Evolutionary conservation across 2,797 vertebrate genomes (phyloP).

Genomic region (Oreochromis grahami): DNA sequence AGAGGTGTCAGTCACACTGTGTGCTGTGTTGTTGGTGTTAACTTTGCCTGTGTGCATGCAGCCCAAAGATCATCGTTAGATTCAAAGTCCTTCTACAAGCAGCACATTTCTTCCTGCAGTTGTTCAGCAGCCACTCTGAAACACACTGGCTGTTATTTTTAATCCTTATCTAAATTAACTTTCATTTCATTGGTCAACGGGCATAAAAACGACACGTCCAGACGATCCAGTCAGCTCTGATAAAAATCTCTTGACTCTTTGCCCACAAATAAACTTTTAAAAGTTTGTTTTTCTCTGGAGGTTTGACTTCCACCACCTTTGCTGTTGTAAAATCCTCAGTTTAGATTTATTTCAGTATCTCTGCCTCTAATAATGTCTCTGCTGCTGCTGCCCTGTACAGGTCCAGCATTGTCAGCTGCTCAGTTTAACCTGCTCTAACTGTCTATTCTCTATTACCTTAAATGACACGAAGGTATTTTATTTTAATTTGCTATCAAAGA

Average conservation of each 20-base stretch:
- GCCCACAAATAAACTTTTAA: background rate
- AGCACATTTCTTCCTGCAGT: background rate
- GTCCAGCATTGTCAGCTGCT: accelerated
- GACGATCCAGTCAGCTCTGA: background rate
- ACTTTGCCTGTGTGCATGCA: background rate
- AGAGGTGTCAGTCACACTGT: background rate
- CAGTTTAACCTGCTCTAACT: background rate
- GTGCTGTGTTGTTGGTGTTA: background rate
- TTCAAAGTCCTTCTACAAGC: background rate
- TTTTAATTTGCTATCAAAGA: background rate
- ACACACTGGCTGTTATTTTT: background rate
- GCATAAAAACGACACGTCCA: background rate
- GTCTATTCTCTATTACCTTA: background rate
- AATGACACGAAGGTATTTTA: background rate
- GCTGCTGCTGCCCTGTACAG: background rate
- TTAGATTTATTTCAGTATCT: background rate
- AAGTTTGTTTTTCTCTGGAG: background rate
- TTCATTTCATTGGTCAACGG: background rate
- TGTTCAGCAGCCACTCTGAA: background rate
- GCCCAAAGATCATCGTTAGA: background rate
- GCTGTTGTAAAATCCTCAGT: background rate
- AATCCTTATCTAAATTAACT: background rate
- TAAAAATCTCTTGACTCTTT: background rate
- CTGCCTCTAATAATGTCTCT: background rate
- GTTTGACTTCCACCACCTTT: background rate